Percentiles rank a stretch among this genome's conserved stretches.
Evolutionary conservation across 2,888 invertebrate genomes (phyloP).

Genomic region (Matsumyia berberina): DNA sequence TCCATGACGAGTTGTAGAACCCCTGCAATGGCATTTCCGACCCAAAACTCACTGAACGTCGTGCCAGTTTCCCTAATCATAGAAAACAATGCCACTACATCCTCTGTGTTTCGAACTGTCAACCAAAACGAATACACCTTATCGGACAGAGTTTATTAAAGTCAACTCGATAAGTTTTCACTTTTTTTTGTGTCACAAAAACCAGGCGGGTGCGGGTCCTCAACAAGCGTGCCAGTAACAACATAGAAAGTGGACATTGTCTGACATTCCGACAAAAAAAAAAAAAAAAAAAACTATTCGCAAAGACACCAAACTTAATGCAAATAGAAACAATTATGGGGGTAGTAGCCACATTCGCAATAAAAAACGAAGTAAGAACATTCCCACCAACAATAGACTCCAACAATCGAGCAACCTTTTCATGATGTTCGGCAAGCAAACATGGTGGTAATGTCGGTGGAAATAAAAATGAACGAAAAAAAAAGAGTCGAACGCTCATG

Average conservation of each 20-base stretch:
- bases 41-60: too few species aligned
- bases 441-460: constrained; percentile 23
- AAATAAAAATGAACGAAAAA: constrained; percentile 14
- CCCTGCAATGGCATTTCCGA: too few species aligned
- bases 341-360: constrained; percentile 17
- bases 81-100: too few species aligned
- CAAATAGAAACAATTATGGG: constrained; percentile 51
- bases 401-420: constrained; percentile 40
- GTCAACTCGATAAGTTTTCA: constrained; percentile 43
- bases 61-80: too few species aligned
- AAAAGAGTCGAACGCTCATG: constrained; percentile 33
- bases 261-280: constrained; percentile 25
- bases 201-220: constrained; percentile 13
- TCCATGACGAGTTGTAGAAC: too few species aligned
- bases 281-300: constrained; percentile 9
- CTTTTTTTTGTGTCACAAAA: constrained; percentile 21
- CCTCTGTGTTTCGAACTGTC: too few species aligned
- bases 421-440: constrained; percentile 49
- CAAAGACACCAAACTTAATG: constrained; percentile 41
- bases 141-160: neutral
- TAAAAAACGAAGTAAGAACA: neutral
- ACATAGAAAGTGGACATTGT: constrained; percentile 37
- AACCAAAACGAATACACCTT: too few species aligned
- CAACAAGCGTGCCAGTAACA: neutral
- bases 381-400: constrained; percentile 43